Base-by-base conservation (phyloP, 2,113 vertebrate genomes). In the Ptychochromis oligacanthus region DNA sequence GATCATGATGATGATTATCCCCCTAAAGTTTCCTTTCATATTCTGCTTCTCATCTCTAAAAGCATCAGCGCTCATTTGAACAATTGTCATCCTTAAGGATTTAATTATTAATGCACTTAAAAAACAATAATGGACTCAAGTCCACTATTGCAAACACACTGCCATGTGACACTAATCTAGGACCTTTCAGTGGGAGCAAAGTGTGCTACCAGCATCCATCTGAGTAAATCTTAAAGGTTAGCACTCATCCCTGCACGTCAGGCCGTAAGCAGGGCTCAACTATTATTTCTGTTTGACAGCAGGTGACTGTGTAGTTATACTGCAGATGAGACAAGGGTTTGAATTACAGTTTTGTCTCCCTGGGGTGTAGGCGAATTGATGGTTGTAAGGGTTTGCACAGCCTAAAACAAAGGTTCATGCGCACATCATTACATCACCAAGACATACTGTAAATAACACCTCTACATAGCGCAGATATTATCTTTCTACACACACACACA, bases 31-130 rank as follows among this genome's bases (percentile, higher is more conserved):
- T 75, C 20, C 10, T 60, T 74, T 83, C 20, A 57, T 26, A 57
- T 82, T 59, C 49, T 67, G 58, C 43, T 83, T 70, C 62, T 88
- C 75, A 74, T 72, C 46, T 75, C 83, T 84, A 59, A 86, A 76
- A 77, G 5, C 34, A 80, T 82, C 62, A 2, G 59, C 0, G 20
- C 38, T 81, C 72, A 18, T 80, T 85, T 65, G 58, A 60, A 12
- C 61, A 62, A 57, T 49, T 74, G 70, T 43, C 55, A 54, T 0
- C 3, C 24, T 1, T 72, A 28, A 60, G 34, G 43, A 59, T 81
- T n/a, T 75, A 26, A 79, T 84, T 72, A 74, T 57, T 75, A 58
- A 67, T 14, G 31, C 12, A 31, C 26, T 55, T 36, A 62, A 65
- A 75, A 67, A 80, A 81, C 61, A 40, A 64, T 77, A 36, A 72